Evolutionary conservation across 2,113 vertebrate species (phyloP), one percentile per base, ranked within the genome.

Genomic region (Cyprichromis sp.): DNA sequence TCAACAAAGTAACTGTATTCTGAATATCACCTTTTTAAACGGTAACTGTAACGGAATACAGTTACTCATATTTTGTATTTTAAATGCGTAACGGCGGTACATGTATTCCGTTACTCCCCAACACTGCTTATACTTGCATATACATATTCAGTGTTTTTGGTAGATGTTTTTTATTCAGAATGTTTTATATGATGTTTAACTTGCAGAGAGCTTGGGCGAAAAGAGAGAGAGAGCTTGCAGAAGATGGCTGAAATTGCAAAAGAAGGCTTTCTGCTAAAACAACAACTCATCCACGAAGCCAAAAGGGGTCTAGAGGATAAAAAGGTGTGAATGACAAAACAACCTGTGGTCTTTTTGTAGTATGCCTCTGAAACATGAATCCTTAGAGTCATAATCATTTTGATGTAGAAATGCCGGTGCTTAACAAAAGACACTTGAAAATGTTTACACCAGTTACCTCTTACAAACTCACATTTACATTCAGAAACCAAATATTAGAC

Each of bases 251-350:
- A 97, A 87, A 93, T 98, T 8, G 97, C 97, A 10, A 96, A 96
- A 1, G 98, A 98, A 83, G 98, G 98, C 4, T 97, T 99, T 90
- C 80, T 96, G 40, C 94, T 98, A 6, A 99, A 98, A 90, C 96
- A 97, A 63, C 94, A 97, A 55, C 97, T 98, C 5, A 97, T 99
- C 4, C 97, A 98, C 11, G 97, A 99, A 71, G 97, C 97, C 73
- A 97, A 97, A 92, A 97, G 90, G 45, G 95, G 96, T 9, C 91
- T 96, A 5, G 97, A 98, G 82, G 98, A 98, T 8, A 99, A 98
- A 57, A 96, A 97, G 97, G 98, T 98, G 78, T 79, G 91, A 63
- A 40, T 42, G 6, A 79, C 16, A 21, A 45, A 8, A 36, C 38
- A 78, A 16, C 7, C 10, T 26, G 31, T 87, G 16, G 3, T 80